phyloP scores from a whole-genome alignment of 2,113 vertebrate species.

The Psammodynastes pulverulentus region DNA sequence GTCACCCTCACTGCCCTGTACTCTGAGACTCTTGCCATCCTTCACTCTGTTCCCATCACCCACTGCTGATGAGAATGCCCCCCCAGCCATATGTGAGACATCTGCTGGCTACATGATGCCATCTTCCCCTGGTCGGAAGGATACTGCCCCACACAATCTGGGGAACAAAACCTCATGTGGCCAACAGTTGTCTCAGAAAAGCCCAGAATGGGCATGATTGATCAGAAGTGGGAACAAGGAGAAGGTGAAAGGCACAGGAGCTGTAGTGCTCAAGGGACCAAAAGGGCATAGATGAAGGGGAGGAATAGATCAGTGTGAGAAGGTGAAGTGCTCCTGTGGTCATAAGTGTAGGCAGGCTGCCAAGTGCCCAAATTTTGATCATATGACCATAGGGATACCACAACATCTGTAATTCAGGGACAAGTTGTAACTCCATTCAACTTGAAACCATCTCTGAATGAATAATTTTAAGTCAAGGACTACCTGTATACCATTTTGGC shows the following conservation, averaged over 20 bases:
- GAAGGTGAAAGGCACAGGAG: not conserved
- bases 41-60: not conserved
- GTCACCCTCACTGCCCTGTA: not conserved
- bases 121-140: not conserved
- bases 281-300: not conserved
- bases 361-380: not conserved
- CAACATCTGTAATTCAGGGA: not conserved
- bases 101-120: not conserved
- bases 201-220: not conserved
- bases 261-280: not conserved
- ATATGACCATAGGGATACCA: not conserved
- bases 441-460: not conserved
- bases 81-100: not conserved
- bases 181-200: not conserved
- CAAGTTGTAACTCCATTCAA: not conserved
- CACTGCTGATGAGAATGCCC: not conserved
- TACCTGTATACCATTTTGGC: not conserved
- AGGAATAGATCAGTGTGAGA: not conserved
- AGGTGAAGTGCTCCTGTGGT: not conserved
- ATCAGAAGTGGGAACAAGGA: not conserved
- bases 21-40: not conserved
- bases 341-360: not conserved
- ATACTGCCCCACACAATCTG: not conserved
- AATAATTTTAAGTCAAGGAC: not conserved
- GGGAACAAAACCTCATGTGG: not conserved